Evolutionary conservation across 2,888 invertebrate species (phyloP).

Genomic region (Apotomis betuletana): DNA sequence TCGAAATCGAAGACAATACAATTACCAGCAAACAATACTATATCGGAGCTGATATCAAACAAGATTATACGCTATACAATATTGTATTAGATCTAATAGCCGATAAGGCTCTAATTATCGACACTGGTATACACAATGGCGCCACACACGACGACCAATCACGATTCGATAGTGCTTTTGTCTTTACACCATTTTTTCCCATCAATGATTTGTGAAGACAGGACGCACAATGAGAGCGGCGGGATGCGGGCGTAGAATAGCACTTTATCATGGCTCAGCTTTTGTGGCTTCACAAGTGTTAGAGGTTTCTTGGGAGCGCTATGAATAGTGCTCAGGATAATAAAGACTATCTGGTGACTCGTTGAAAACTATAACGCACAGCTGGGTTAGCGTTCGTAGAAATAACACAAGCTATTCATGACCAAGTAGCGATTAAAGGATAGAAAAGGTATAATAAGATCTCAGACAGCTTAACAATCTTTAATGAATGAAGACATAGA

Average conservation of each 20-base stretch:
- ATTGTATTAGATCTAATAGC: conserved; percentile 41
- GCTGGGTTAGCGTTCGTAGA: conserved; percentile 17
- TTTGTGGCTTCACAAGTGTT: conserved; percentile 66
- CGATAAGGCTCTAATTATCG: conserved; percentile 50
- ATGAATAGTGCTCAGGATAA: conserved; percentile 40
- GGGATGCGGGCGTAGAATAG: conserved; percentile 81
- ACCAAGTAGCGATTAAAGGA: not conserved
- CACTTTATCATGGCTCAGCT: conserved; percentile 66
- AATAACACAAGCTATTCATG: not conserved
- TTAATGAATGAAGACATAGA: conserved; percentile 48
- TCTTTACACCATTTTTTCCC: conserved; percentile 70
- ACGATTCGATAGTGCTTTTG: conserved; percentile 69
- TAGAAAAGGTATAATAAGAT: conserved; percentile 6
- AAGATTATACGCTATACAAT: conserved; percentile 35
- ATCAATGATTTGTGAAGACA: conserved; percentile 79
- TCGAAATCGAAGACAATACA: conserved; percentile 32
- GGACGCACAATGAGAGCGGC: conserved; percentile 74
- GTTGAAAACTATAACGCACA: conserved; percentile 27
- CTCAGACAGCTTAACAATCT: conserved; percentile 8
- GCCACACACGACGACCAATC: conserved; percentile 79
- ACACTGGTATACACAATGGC: conserved; percentile 53
- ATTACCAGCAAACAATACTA: conserved; percentile 33
- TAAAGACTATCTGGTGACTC: conserved; percentile 34
- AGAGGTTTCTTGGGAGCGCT: conserved; percentile 42
- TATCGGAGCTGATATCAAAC: conserved; percentile 34